Percentiles rank a stretch among this genome's conserved stretches.
phyloP scores from a whole-genome alignment of 2,113 vertebrate genomes.

The Progne subis region DNA sequence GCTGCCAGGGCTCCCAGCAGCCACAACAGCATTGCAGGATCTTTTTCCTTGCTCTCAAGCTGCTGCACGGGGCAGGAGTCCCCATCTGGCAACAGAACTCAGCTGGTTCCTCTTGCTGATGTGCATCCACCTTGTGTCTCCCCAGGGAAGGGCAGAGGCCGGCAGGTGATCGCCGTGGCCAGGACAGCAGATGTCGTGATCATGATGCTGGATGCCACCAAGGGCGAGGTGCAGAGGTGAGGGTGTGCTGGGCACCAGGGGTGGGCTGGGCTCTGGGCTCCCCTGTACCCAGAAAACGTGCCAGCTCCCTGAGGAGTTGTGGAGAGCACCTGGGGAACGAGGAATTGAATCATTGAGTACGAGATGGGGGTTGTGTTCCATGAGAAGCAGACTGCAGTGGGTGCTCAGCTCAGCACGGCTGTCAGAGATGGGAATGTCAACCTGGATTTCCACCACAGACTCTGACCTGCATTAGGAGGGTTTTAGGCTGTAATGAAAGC shows the following conservation, averaged over 20 bases:
- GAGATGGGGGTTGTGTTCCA: not conserved
- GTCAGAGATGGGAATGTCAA: not conserved
- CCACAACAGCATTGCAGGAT: not conserved
- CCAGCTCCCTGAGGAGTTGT: not conserved
- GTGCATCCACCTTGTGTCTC: not conserved
- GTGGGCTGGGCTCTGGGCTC: not conserved
- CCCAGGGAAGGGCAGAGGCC: slow-evolving; percentile 93
- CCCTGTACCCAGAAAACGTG: accelerated
- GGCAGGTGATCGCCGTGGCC: slow-evolving; percentile 97
- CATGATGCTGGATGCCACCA: slow-evolving; percentile 99
- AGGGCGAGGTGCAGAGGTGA: slow-evolving; percentile 95
- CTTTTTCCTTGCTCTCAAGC: not conserved
- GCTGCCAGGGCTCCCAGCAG: not conserved
- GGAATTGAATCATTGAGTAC: accelerated
- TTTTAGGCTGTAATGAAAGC: not conserved
- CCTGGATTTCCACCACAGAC: not conserved
- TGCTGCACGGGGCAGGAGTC: not conserved
- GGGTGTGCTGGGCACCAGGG: not conserved
- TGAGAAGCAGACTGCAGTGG: not conserved
- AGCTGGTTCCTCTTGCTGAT: not conserved
- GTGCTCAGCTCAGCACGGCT: not conserved
- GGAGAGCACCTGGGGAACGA: not conserved
- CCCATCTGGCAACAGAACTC: accelerated
- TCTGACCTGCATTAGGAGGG: not conserved
- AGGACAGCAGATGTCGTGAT: slow-evolving; percentile 95